These are phyloP conservation scores for Buathra laborator DNA, from an alignment of 2,888 invertebrate genomes.

Conservation along the genomic window DNA sequence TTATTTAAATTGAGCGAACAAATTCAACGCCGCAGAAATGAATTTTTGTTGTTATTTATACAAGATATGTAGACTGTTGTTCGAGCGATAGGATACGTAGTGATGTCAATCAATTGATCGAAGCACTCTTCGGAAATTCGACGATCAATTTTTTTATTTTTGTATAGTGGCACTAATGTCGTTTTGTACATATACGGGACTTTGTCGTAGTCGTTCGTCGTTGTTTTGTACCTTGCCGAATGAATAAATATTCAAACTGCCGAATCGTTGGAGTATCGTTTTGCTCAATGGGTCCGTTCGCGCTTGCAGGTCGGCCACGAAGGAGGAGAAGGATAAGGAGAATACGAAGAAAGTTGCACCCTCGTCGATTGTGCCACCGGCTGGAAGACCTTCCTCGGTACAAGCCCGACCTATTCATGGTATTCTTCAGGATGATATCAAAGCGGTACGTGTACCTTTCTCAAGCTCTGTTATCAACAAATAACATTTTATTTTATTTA, in stretches of 20 bases:
- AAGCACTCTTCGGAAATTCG: constrained; percentile 8
- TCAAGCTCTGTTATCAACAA: not conserved
- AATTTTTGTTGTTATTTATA: not conserved
- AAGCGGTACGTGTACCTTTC: constrained; percentile 77
- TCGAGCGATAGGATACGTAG: constrained; percentile 11
- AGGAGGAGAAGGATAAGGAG: constrained; percentile 95
- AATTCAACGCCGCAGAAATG: not conserved
- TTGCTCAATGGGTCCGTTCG: constrained; percentile 37
- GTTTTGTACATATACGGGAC: constrained; percentile 61
- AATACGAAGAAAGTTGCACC: constrained; percentile 90
- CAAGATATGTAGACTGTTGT: not conserved
- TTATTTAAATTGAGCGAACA: not conserved
- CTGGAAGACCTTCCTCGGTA: constrained; percentile 83
- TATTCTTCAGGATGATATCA: constrained; percentile 80
- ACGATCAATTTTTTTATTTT: constrained; percentile 34
- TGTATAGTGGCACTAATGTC: constrained; percentile 34
- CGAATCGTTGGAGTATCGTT: constrained; percentile 21
- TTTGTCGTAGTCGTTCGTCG: constrained; percentile 75
- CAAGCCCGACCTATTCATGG: constrained; percentile 82
- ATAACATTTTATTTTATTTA: too few species aligned
- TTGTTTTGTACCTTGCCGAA: constrained; percentile 49
- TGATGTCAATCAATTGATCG: constrained; percentile 35
- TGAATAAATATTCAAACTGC: constrained; percentile 31
- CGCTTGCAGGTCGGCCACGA: constrained; percentile 90
- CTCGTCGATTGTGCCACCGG: constrained; percentile 78